A percentile compares a stretch with the other conserved stretches of the same genome.
Evolutionary conservation across 2,113 vertebrate genomes (phyloP).

Genomic region (Bufo bufo): DNA sequence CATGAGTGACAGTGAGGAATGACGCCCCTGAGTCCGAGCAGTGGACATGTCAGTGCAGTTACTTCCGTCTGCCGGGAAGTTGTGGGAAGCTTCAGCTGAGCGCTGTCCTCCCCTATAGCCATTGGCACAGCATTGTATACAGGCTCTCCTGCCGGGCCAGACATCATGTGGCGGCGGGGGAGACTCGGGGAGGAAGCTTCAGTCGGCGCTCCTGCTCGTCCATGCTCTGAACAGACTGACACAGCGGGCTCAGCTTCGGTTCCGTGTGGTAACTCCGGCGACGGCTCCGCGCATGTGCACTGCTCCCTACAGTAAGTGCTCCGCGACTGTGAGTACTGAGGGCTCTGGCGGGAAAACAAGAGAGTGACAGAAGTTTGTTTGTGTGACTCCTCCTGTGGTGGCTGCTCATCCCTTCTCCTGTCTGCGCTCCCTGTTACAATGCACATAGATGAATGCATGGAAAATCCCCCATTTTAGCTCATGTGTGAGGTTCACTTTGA

Average conservation of each 20-base stretch:
- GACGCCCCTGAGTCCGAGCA: neutral
- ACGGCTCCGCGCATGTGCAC: conserved; percentile 2
- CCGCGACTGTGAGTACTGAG: conserved; percentile 19
- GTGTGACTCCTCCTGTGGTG: no score
- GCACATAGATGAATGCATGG: neutral
- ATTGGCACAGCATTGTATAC: neutral
- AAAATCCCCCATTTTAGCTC: neutral
- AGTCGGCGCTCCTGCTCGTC: neutral
- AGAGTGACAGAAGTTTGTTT: neutral
- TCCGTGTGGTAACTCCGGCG: neutral
- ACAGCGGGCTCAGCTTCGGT: neutral
- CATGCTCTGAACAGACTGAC: no score
- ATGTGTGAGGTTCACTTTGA: neutral
- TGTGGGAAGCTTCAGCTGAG: conserved; percentile 23
- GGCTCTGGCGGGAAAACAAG: neutral
- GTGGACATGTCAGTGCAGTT: conserved; percentile 16
- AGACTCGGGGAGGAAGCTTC: neutral
- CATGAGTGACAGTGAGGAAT: neutral
- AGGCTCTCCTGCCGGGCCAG: neutral
- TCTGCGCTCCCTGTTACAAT: neutral
- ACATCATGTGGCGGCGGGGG: conserved; percentile 38
- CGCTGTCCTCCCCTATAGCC: conserved; percentile 1
- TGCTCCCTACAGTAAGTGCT: conserved; percentile 53
- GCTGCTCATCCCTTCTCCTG: neutral
- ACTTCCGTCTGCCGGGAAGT: conserved; percentile 45